Evolutionary conservation across 2,888 invertebrate genomes (phyloP), one percentile per base, ranked within the genome.

Genomic region (Synergus gifuensis): DNA sequence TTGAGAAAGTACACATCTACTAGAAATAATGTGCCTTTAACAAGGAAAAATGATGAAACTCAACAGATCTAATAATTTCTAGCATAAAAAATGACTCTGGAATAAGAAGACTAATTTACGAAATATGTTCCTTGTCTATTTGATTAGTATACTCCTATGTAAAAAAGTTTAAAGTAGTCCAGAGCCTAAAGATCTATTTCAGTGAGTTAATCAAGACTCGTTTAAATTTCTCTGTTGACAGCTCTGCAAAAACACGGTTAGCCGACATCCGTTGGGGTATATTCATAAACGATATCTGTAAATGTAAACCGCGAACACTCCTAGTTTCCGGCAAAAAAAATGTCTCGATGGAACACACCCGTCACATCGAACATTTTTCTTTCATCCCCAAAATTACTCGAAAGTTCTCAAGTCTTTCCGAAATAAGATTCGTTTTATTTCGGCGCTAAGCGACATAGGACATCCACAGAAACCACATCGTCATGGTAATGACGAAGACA

Each of bases 391-490:
- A 67, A 67, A 67, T 67, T 14, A 42, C 66, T 22, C 12, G 66
- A 66, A 40, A 66, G n/a, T 18, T 44, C 46, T n/a, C 16, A 18
- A 22, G 46, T 44, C 11, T 66, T 76, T 79, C 77, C 76, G 76
- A 82, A 82, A 80, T 82, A 80, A 80, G 62, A 60, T 80, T 76
- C 76, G 78, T 82, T 82, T 82, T 76, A 76, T 78, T 78, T 78
- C 54, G 46, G 79, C 76, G 78, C 66, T 66, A 40, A 66, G 42
- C 9, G 42, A 66, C 42, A 42, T 9, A 7, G n/a, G n/a, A n/a
- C 14, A 66, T 66, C 42, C 42, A 46, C 46, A 44, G 42, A 67
- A 67, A 76, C 77, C 79, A 80, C 83, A 80, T 44, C 42, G 78
- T 80, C 78, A 62, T 54, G 73, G 82, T 80, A 76, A 69, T 63